Conservation (phyloP, 2,797 vertebrate genomes). For the Gila robusta region DNA sequence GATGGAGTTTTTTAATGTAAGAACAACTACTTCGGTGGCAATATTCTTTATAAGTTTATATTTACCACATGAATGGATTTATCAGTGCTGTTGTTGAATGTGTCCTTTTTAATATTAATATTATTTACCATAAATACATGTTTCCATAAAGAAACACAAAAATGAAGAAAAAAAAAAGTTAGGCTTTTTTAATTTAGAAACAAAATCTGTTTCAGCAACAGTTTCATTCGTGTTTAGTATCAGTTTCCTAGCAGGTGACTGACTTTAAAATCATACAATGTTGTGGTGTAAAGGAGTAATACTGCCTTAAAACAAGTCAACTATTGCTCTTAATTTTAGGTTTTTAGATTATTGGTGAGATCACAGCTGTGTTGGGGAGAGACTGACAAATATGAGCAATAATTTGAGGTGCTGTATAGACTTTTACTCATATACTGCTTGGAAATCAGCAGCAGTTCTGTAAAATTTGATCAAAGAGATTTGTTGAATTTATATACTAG, state of each 20-base stretch:
- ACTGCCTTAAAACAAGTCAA: slow-evolving; percentile 79
- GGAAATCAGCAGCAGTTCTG: slow-evolving; percentile 64
- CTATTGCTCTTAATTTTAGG: slow-evolving; percentile 69
- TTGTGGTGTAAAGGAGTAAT: slow-evolving; percentile 65
- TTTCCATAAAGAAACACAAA: slow-evolving; percentile 67
- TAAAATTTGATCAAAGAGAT: slow-evolving; percentile 44
- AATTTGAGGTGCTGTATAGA: slow-evolving; percentile 81
- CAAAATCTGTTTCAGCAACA: background rate
- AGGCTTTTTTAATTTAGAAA: slow-evolving; percentile 68
- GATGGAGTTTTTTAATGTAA: slow-evolving; percentile 67
- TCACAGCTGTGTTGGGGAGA: slow-evolving; percentile 50
- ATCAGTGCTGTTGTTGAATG: slow-evolving; percentile 51
- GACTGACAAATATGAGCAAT: slow-evolving; percentile 82
- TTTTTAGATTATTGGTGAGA: slow-evolving; percentile 62
- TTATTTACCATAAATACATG: slow-evolving; percentile 59
- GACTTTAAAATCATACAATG: slow-evolving; percentile 30
- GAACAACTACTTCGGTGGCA: slow-evolving; percentile 69
- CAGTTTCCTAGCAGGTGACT: slow-evolving; percentile 22
- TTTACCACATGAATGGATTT: slow-evolving; percentile 68
- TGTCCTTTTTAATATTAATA: slow-evolving; percentile 48
- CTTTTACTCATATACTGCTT: slow-evolving; percentile 65
- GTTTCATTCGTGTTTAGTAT: slow-evolving; percentile 34
- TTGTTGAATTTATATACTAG: background rate
- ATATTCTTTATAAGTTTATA: slow-evolving; percentile 72
- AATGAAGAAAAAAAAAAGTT: slow-evolving; percentile 62